Conservation (phyloP, 2,888 invertebrate species). For the Spicauda simplicius region DNA sequence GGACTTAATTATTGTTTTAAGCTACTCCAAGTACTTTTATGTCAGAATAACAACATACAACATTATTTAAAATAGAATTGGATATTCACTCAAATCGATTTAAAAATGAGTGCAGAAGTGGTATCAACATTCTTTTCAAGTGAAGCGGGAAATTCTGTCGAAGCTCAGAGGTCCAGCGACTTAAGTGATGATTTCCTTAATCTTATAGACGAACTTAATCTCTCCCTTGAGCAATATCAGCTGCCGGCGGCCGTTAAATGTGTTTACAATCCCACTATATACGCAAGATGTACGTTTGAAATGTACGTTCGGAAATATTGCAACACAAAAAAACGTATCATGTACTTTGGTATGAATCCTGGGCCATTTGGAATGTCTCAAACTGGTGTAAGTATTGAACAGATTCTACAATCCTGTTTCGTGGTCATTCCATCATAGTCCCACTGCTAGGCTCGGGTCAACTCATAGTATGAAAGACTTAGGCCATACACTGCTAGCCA, state of each 20-base stretch:
- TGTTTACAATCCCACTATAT: constrained; percentile 94
- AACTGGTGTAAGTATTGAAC: constrained; percentile 88
- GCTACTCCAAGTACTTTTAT: no score
- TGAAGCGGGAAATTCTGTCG: constrained; percentile 21
- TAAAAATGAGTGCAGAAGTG: constrained; percentile 13
- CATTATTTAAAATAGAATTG: no score
- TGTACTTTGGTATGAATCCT: constrained; percentile 97
- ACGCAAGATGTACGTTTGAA: constrained; percentile 91
- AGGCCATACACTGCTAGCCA: no score
- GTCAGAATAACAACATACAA: no score
- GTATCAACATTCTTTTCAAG: constrained; percentile 23
- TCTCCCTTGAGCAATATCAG: constrained; percentile 69
- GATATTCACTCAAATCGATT: no score
- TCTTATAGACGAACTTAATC: constrained; percentile 69
- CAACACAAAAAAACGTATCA: constrained; percentile 86
- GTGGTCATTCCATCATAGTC: no score
- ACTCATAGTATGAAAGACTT: no score
- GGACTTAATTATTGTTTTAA: no score
- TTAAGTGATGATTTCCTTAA: constrained; percentile 60
- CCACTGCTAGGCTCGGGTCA: no score
- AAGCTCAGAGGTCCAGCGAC: constrained; percentile 32
- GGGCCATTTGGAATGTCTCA: constrained; percentile 99
- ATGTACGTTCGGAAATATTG: constrained; percentile 90
- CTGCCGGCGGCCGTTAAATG: constrained; percentile 85
- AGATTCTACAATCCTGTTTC: neutral